These are phyloP conservation scores for Potorous gilbertii DNA, from an alignment of 2,797 vertebrate species.

Conservation along the genomic window DNA sequence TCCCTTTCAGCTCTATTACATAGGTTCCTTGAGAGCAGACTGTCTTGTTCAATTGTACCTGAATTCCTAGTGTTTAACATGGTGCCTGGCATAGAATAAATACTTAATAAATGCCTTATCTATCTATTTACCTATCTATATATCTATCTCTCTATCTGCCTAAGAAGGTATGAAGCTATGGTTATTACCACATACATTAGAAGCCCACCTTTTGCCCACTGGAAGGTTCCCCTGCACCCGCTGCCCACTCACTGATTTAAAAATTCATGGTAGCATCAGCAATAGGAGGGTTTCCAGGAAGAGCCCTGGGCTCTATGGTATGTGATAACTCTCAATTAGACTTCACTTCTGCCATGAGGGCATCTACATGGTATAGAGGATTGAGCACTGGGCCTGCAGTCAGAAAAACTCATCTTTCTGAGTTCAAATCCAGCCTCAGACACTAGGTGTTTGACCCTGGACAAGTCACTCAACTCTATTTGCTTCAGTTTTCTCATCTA, in stretches of 20 bases:
- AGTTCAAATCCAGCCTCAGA: too few relatives aligned
- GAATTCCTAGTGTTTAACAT: not conserved
- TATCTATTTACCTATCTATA: not conserved
- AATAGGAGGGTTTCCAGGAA: slow-evolving; percentile 22
- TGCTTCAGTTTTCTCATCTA: too few relatives aligned
- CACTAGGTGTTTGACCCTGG: too few relatives aligned
- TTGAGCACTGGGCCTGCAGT: too few relatives aligned
- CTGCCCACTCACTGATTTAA: not conserved
- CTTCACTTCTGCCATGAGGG: not conserved
- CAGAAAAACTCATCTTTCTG: too few relatives aligned
- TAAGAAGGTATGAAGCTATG: not conserved
- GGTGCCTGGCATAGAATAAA: not conserved
- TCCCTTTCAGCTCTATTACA: not conserved
- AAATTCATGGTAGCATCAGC: not conserved
- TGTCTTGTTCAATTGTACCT: not conserved
- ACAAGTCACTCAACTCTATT: too few relatives aligned
- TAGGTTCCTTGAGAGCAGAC: not conserved
- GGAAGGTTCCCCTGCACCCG: not conserved
- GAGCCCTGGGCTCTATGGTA: not conserved
- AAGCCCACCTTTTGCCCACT: not conserved
- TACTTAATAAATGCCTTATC: not conserved
- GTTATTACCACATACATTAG: not conserved
- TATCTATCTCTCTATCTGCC: not conserved
- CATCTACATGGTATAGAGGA: too few relatives aligned
- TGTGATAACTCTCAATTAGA: not conserved